Evolutionary conservation across 2,113 vertebrate genomes (phyloP).

Genomic region (Silurus asotus): DNA sequence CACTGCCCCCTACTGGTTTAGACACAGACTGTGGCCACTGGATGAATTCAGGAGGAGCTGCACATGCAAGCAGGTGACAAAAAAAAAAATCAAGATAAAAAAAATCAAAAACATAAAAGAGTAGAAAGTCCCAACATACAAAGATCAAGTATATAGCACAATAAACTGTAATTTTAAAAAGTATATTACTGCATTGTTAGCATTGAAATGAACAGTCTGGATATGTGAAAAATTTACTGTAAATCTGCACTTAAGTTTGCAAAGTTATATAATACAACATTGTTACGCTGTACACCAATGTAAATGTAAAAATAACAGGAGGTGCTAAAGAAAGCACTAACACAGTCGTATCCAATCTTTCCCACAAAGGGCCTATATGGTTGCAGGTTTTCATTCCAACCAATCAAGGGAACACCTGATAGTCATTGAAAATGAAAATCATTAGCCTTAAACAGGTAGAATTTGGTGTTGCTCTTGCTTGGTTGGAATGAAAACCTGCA

Average conservation of each 20-base stretch:
- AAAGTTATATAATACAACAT: background rate
- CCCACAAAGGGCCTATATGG: too few relatives aligned
- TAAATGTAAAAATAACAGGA: background rate
- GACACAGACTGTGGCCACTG: constrained; percentile 79
- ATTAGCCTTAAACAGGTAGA: too few relatives aligned
- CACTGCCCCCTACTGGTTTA: constrained; percentile 70
- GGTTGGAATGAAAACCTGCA: too few relatives aligned
- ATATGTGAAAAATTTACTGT: background rate
- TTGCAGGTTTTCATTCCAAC: too few relatives aligned
- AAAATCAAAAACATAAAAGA: constrained; percentile 6
- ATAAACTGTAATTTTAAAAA: background rate
- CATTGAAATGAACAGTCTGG: background rate
- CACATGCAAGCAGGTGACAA: background rate
- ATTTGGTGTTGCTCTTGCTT: too few relatives aligned
- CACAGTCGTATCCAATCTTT: too few relatives aligned
- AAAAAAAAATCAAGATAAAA: background rate
- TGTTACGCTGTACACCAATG: background rate
- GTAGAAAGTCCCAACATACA: background rate
- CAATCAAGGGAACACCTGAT: too few relatives aligned
- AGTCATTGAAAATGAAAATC: too few relatives aligned
- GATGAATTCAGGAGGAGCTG: constrained; percentile 77
- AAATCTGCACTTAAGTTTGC: background rate
- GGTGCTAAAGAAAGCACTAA: too few relatives aligned
- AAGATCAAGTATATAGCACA: background rate
- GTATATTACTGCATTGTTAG: too few relatives aligned